Base-by-base conservation (phyloP, 2,797 vertebrate genomes). In the Margarornis squamiger region DNA sequence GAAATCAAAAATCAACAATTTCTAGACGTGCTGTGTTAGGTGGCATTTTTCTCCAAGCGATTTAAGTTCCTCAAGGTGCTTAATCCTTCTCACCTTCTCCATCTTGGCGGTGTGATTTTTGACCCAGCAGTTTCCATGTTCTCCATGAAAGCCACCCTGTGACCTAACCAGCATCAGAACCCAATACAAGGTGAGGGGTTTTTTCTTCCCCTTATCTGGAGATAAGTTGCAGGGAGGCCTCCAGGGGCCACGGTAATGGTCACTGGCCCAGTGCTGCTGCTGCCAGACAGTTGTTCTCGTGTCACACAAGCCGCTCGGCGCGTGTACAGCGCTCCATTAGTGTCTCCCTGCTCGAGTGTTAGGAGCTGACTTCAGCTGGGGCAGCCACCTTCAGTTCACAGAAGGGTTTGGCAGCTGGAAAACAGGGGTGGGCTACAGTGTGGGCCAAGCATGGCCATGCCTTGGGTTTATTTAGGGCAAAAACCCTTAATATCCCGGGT, bases 341-440 rank as follows among this genome's bases (percentile, higher is more conserved):
- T 24, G 86, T 80, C 86, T 79, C 78, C 14, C 6, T 74, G 46
- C 93, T 66, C 8, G 19, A 93, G 88, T 70, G 74, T 63, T 88
- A 61, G 76, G 15, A 46, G 4, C 76, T 49, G 10, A 30, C 91
- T 97, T 43, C 92, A 94, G 80, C 3, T 80, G 85, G 76, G 79
- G 94, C 95, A 95, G 81, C 82, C 81, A 90, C 91, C 90, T n/a
- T 96, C 94, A 68, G 85, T 51, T 96, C 92, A 26, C 13, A 24
- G 78, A 85, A 93, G 55, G 76, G 68, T 77, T 96, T 58, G 77
- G 45, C 71, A 93, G 88, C 88, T 96, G 90, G 51, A 78, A 88
- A 96, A 68, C 1, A 67, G 83, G 78, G 55, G 57, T 43, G 45
- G 62, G 57, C 43, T 85, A 21, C 92, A 79, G 65, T 34, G 2